Evolutionary conservation across 2,113 vertebrate genomes (phyloP), one percentile per base, ranked within the genome.

Genomic region (Alligator mississippiensis): DNA sequence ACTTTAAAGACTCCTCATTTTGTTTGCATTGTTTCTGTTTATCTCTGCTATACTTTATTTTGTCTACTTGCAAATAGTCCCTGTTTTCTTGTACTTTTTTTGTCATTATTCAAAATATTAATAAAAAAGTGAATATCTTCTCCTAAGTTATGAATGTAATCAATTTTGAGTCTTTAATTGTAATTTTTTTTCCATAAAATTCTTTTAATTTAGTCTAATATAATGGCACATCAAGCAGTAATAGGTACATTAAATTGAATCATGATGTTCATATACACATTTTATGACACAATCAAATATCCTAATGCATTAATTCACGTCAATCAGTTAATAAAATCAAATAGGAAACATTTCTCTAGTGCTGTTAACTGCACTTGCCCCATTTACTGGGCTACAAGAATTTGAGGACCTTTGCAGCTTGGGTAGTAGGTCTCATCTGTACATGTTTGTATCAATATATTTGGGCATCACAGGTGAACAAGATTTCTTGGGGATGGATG

Each of bases 161-260:
- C 97, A 98, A 98, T 98, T 98, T 97, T 97, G 92, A 98, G 96
- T 95, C 97, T 97, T 98, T 98, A 98, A 98, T 98, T 98, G 97
- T 97, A 98, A 98, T 98, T 98, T 98, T 98, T 97, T 98, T 98
- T 98, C 97, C 97, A 98, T 98, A 98, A 98, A 98, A 98, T 96
- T 97, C 97, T 98, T 98, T 98, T 98, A 98, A 98, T 98, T 98
- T 98, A 98, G 97, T 97, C 97, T 98, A 98, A 98, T 98, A 98
- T 98, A 98, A 98, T 98, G 98, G 98, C 98, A 98, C 97, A 98
- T 98, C 98, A 98, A 98, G 97, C 97, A 98, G 98, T 98, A 98
- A 98, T 98, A 97, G 98, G 97, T 97, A 97, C 96, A 98, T 98
- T 98, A 98, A 98, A 98, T 98, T 98, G 98, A 98, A 97, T 98